phyloP scores from a whole-genome alignment of 2,797 vertebrate species.

The Semotilus atromaculatus region DNA sequence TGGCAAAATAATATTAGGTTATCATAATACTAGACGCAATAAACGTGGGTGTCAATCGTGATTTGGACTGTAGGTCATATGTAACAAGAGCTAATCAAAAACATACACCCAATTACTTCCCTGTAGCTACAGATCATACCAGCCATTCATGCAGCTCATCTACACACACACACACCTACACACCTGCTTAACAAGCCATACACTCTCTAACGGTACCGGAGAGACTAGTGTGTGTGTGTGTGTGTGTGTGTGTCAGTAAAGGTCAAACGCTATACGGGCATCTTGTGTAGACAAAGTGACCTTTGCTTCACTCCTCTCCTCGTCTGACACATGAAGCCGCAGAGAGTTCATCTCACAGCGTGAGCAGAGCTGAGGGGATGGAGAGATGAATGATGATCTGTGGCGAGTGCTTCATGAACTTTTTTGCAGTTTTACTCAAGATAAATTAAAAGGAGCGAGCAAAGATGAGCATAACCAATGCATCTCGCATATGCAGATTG shows the following conservation, averaged over 20 bases:
- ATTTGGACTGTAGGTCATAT: not conserved
- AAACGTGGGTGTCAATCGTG: not conserved
- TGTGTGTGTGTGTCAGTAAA: conserved; percentile 27
- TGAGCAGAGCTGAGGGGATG: not conserved
- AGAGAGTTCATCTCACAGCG: conserved; percentile 28
- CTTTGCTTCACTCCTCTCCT: conserved; percentile 37
- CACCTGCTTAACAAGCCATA: too few relatives aligned
- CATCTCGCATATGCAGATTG: too few relatives aligned
- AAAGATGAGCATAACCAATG: too few relatives aligned
- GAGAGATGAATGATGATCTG: not conserved
- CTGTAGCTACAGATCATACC: not conserved
- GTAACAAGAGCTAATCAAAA: not conserved
- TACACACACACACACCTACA: too few relatives aligned
- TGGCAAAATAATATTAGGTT: not conserved
- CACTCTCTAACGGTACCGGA: not conserved
- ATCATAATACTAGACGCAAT: not conserved
- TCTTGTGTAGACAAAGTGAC: conserved; percentile 39
- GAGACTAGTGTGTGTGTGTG: not conserved
- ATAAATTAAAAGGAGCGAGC: too few relatives aligned
- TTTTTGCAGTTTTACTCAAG: too few relatives aligned
- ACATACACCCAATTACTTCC: not conserved
- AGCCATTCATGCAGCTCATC: not conserved
- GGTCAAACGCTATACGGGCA: conserved; percentile 21
- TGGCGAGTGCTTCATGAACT: too few relatives aligned
- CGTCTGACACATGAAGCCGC: conserved; percentile 6